A percentile compares a stretch with the other conserved stretches of the same genome.
These are phyloP conservation scores for Drosophila prostipennis DNA, from an alignment of 2,888 invertebrate species.

Conservation along the genomic window DNA sequence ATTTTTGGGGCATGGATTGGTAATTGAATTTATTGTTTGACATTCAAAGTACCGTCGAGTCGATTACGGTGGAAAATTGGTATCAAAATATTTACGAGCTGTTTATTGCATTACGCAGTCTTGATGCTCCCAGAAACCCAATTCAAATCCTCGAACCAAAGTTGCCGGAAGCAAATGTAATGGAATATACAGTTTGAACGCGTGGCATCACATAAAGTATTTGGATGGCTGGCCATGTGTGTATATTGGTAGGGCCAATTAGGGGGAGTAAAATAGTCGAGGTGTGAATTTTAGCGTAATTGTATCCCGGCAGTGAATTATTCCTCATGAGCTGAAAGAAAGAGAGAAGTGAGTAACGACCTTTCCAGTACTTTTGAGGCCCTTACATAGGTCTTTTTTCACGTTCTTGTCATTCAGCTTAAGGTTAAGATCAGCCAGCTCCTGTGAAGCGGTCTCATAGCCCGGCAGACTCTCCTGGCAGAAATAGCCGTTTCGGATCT, in stretches of 20 bases:
- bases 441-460: slow-evolving; percentile 11
- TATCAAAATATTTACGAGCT: slow-evolving; percentile 82
- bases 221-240: slow-evolving; percentile 31
- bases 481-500: slow-evolving; percentile 43
- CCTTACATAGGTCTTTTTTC: background rate
- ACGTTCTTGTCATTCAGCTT: slow-evolving; percentile 11
- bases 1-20: slow-evolving; percentile 59
- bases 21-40: slow-evolving; percentile 83
- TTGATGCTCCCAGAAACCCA: slow-evolving; percentile 47
- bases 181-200: slow-evolving; percentile 74
- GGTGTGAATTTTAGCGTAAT: slow-evolving; percentile 68
- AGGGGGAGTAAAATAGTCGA: slow-evolving; percentile 21
- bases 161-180: slow-evolving; percentile 47
- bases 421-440: slow-evolving; percentile 19
- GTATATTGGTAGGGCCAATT: slow-evolving; percentile 21
- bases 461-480: slow-evolving; percentile 6
- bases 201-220: slow-evolving; percentile 26
- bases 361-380: background rate
- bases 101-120: slow-evolving; percentile 78
- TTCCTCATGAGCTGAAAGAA: background rate
- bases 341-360: background rate
- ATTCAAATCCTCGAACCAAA: slow-evolving; percentile 9
- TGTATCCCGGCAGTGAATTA: slow-evolving; percentile 17
- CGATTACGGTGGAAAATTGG: slow-evolving; percentile 82
- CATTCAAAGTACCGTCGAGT: slow-evolving; percentile 82